A percentile compares a stretch with the other conserved stretches of the same genome.
Evolutionary conservation across 1,140 invertebrate species (phyloP).

Genomic region (Drosophila biarmipes): DNA sequence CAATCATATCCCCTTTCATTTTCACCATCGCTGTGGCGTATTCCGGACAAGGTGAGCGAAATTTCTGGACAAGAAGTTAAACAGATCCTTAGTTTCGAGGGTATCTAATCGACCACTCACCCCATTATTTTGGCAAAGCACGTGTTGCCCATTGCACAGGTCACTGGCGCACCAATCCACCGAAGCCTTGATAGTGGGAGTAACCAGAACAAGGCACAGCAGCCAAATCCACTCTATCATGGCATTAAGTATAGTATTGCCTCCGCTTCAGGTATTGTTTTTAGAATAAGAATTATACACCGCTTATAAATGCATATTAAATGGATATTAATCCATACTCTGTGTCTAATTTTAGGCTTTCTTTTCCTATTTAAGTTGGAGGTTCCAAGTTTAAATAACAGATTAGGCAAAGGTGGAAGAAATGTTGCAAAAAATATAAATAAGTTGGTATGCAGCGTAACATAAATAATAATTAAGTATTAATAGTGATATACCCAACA

Average conservation of each 20-base stretch:
- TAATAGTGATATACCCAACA: too few relatives aligned
- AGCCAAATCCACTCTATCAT: background rate
- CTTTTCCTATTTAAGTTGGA: background rate
- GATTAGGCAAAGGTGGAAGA: background rate
- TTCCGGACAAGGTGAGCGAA: background rate
- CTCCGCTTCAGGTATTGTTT: background rate
- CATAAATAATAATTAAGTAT: too few relatives aligned
- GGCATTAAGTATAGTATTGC: background rate
- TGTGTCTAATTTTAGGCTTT: background rate
- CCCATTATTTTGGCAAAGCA: slow-evolving; percentile 13
- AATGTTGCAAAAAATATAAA: background rate
- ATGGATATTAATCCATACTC: background rate
- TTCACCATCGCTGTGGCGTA: slow-evolving; percentile 3
- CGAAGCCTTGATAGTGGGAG: background rate
- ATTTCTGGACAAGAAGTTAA: background rate
- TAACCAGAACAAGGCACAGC: background rate
- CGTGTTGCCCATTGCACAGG: slow-evolving; percentile 4
- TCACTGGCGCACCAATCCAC: slow-evolving; percentile 4
- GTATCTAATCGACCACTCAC: background rate
- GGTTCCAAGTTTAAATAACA: background rate
- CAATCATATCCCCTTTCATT: background rate
- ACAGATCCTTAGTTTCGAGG: background rate
- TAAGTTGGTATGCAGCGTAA: too few relatives aligned
- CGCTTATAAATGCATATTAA: background rate
- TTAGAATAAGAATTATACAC: background rate